phyloP scores from a whole-genome alignment of 2,888 invertebrate genomes.

The Orchesella flavescens region DNA sequence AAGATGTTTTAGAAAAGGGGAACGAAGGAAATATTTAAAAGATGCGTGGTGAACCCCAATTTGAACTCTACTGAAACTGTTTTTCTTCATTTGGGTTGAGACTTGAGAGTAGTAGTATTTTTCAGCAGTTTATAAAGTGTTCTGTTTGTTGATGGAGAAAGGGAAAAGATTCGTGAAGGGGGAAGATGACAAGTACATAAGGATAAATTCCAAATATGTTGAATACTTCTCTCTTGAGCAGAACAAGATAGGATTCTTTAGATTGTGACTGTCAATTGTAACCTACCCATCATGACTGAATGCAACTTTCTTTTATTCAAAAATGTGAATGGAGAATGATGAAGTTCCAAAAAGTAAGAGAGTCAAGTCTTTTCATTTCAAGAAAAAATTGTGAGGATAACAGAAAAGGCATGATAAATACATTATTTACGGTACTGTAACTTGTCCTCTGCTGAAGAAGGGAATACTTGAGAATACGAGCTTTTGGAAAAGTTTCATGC shows the following conservation, averaged over 20 bases:
- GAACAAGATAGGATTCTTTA: background rate
- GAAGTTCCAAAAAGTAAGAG: slow-evolving; percentile 31
- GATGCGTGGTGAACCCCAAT: background rate
- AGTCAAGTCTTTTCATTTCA: slow-evolving; percentile 31
- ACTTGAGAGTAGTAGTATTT: background rate
- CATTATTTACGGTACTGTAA: slow-evolving; percentile 45
- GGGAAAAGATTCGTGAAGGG: slow-evolving; percentile 13
- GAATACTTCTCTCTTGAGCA: slow-evolving; percentile 31
- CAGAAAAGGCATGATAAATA: slow-evolving; percentile 35
- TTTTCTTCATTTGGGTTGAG: too few relatives aligned
- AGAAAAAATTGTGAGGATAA: background rate
- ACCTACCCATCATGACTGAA: background rate
- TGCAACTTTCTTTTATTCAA: slow-evolving; percentile 21
- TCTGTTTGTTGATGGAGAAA: background rate
- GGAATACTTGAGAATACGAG: too few relatives aligned
- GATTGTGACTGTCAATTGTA: slow-evolving; percentile 46
- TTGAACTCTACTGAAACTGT: too few relatives aligned
- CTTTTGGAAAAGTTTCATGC: background rate
- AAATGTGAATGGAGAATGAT: slow-evolving; percentile 41
- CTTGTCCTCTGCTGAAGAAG: slow-evolving; percentile 29
- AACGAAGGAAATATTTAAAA: background rate
- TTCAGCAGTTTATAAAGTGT: slow-evolving; percentile 21
- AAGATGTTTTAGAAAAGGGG: too few relatives aligned
- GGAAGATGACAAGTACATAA: slow-evolving; percentile 21
- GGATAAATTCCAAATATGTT: slow-evolving; percentile 28